Conservation (phyloP, 2,113 vertebrate genomes). For the Casuarius casuarius region DNA sequence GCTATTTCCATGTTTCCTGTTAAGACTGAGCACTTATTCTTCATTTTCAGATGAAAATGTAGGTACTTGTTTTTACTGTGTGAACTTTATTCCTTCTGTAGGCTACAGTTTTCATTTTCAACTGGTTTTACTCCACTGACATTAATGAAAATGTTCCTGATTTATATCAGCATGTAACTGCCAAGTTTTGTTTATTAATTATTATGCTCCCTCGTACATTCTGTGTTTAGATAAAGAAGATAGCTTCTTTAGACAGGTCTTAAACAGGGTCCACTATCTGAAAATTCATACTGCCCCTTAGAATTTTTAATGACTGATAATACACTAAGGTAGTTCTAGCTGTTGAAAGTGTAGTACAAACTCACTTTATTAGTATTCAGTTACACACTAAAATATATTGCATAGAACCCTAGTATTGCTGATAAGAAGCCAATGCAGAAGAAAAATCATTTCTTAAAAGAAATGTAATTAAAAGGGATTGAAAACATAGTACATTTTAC, state of each 20-base stretch:
- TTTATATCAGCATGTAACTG: neutral
- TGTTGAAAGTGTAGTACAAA: neutral
- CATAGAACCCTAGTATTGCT: neutral
- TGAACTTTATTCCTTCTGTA: neutral
- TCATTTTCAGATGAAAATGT: neutral
- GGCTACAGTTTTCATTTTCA: neutral
- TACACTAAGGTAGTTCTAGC: neutral
- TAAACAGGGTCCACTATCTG: neutral
- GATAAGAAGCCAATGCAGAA: neutral
- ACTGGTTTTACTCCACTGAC: neutral
- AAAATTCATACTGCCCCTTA: neutral
- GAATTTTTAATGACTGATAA: neutral
- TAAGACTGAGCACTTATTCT: neutral
- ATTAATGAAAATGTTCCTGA: neutral
- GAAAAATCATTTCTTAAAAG: neutral
- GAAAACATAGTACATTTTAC: neutral
- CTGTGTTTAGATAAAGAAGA: neutral
- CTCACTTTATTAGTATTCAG: neutral
- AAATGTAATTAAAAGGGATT: neutral
- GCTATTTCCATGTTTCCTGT: neutral
- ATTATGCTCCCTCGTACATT: neutral
- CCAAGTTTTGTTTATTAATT: neutral
- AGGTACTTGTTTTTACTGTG: neutral
- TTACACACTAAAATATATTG: neutral
- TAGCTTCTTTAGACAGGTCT: neutral